These are phyloP conservation scores for Lysiphlebus fabarum DNA, from an alignment of 1,140 invertebrate genomes.

Conservation along the genomic window DNA sequence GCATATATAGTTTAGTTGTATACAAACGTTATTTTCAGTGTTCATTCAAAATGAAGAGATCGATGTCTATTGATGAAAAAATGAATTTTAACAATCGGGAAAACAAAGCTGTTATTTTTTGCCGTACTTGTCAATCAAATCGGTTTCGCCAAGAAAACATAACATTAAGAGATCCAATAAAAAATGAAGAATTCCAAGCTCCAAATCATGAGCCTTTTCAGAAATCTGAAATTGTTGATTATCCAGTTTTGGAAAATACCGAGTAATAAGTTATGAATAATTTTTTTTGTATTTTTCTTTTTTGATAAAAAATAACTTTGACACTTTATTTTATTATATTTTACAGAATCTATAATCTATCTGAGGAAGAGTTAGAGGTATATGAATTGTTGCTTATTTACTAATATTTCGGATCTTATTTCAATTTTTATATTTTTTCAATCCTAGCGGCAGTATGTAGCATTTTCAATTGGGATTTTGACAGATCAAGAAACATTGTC, in stretches of 20 bases:
- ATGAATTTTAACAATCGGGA: constrained; percentile 12
- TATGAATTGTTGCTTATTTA: constrained; percentile 6
- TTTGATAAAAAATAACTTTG: not conserved
- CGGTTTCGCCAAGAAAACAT: too few species aligned
- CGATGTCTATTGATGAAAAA: constrained; percentile 38
- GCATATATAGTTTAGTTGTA: too few species aligned
- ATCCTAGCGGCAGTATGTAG: constrained; percentile 38
- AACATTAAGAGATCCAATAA: too few species aligned
- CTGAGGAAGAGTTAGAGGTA: constrained; percentile 45
- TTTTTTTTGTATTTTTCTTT: constrained; percentile 4
- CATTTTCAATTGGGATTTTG: constrained; percentile 46
- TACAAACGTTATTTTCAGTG: too few species aligned
- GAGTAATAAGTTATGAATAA: too few species aligned
- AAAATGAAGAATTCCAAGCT: too few species aligned
- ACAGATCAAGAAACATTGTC: constrained; percentile 46
- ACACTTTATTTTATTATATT: constrained; percentile 18
- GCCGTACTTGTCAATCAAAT: too few species aligned
- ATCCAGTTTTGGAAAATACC: constrained; percentile 31
- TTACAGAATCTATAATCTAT: constrained; percentile 34
- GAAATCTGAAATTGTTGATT: constrained; percentile 37
- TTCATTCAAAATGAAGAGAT: constrained; percentile 31
- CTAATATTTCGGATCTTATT: constrained; percentile 10
- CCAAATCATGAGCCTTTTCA: constrained; percentile 34
- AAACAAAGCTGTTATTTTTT: too few species aligned
- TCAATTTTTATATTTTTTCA: not conserved